phyloP scores from a whole-genome alignment of 1,140 invertebrate species.

The Littorina saxatilis region DNA sequence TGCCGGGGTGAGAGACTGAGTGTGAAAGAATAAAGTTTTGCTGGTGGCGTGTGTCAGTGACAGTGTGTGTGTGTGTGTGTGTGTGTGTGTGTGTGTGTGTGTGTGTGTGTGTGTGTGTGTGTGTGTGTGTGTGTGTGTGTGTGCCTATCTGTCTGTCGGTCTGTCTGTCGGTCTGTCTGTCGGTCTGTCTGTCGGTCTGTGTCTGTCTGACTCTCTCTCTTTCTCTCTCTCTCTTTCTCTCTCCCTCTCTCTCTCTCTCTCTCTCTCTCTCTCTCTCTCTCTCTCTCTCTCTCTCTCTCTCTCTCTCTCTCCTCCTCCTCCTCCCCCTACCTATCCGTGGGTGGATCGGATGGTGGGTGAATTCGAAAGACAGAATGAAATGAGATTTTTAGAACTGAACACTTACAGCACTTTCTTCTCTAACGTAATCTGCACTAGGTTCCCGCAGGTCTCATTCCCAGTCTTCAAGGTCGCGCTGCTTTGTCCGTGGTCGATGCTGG shows the following conservation, averaged over 20 bases:
- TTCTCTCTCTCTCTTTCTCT: constrained; percentile 43
- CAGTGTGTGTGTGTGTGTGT: background rate
- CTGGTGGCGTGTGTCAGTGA: background rate
- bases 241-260: constrained; percentile 48
- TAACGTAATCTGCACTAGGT: no score
- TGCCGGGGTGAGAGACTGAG: no score
- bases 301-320: constrained; percentile 34
- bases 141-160: constrained; percentile 2
- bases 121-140: constrained; percentile 29
- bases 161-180: background rate
- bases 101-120: constrained; percentile 7
- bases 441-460: no score
- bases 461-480: no score
- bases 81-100: constrained; percentile 22
- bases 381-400: no score
- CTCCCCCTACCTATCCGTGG: background rate
- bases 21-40: background rate
- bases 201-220: constrained; percentile 25
- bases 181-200: constrained; percentile 24
- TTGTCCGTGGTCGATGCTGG: no score
- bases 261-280: constrained; percentile 45
- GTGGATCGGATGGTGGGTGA: no score
- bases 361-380: no score
- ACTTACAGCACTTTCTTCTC: no score
- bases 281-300: constrained; percentile 36